phyloP scores from a whole-genome alignment of 2,888 invertebrate genomes.

The Zonitis immaculata region DNA sequence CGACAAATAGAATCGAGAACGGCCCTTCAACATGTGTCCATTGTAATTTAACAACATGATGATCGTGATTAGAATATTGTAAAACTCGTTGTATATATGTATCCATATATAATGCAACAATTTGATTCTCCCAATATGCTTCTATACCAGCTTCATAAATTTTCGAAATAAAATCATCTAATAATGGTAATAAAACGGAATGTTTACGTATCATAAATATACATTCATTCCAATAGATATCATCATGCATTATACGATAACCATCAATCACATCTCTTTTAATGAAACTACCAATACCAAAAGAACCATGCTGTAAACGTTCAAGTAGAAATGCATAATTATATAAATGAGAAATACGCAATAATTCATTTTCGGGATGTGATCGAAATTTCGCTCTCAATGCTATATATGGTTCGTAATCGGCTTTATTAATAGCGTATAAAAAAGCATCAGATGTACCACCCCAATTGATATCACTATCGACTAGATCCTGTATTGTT shows the following conservation, averaged over 20 bases:
- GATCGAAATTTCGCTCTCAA: conserved; percentile 11
- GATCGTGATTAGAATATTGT: conserved; percentile 12
- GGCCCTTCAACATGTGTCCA: conserved; percentile 15
- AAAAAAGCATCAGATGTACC: conserved; percentile 63
- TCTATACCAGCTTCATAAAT: conserved; percentile 11
- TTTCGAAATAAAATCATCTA: conserved; percentile 9
- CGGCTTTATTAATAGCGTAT: conserved; percentile 48
- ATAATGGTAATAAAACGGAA: conserved; percentile 8
- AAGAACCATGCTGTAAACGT: not conserved
- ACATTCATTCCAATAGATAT: conserved; percentile 13
- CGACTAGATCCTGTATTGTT: conserved; percentile 54
- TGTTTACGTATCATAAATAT: conserved; percentile 9
- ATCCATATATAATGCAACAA: conserved; percentile 12
- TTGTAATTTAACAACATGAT: conserved; percentile 10
- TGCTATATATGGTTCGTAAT: not conserved
- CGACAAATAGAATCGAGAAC: conserved; percentile 6
- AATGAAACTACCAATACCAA: conserved; percentile 9
- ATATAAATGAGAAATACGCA: not conserved
- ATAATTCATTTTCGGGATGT: conserved; percentile 12
- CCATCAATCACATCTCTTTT: conserved; percentile 7
- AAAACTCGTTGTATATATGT: conserved; percentile 9
- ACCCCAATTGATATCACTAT: conserved; percentile 55
- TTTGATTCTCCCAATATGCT: conserved; percentile 10
- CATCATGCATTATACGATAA: conserved; percentile 14
- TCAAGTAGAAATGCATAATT: not conserved